These are phyloP conservation scores for Plecturocebus donacophilus DNA, from an alignment of 2,113 vertebrate genomes.

Conservation along the genomic window DNA sequence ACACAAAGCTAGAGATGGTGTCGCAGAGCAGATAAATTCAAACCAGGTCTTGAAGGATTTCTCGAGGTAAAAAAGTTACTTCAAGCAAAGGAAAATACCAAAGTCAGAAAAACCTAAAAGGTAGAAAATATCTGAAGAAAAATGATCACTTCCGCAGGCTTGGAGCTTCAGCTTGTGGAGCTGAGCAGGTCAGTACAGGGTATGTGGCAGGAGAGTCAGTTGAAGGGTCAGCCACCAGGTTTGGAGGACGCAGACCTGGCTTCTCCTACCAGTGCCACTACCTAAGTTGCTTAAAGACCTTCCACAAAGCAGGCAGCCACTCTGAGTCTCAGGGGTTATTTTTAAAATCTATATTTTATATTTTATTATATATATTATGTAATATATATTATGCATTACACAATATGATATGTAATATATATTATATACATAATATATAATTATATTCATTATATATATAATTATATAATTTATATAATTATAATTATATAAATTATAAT, in stretches of 20 bases:
- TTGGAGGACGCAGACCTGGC: background rate
- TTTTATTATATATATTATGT: too few relatives aligned
- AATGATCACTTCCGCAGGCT: background rate
- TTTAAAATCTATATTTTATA: too few relatives aligned
- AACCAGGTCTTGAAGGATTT: background rate
- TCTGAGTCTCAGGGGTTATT: background rate
- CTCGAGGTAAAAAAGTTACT: background rate
- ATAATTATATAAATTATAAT: too few relatives aligned
- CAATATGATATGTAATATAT: too few relatives aligned
- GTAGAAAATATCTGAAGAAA: background rate
- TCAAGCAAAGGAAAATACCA: background rate
- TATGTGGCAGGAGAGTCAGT: background rate
- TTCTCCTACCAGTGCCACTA: background rate
- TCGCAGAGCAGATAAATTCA: background rate
- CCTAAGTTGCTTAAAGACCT: background rate
- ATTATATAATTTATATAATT: too few relatives aligned
- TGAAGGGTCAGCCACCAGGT: background rate
- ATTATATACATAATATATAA: too few relatives aligned
- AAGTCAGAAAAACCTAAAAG: background rate
- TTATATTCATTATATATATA: too few relatives aligned
- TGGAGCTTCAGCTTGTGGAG: background rate
- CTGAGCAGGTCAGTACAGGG: background rate
- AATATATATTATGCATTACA: too few relatives aligned
- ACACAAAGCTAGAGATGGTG: background rate
- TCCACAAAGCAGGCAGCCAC: background rate